Evolutionary conservation across 2,797 vertebrate genomes (phyloP).

Genomic region (Thripadectes ignobilis): DNA sequence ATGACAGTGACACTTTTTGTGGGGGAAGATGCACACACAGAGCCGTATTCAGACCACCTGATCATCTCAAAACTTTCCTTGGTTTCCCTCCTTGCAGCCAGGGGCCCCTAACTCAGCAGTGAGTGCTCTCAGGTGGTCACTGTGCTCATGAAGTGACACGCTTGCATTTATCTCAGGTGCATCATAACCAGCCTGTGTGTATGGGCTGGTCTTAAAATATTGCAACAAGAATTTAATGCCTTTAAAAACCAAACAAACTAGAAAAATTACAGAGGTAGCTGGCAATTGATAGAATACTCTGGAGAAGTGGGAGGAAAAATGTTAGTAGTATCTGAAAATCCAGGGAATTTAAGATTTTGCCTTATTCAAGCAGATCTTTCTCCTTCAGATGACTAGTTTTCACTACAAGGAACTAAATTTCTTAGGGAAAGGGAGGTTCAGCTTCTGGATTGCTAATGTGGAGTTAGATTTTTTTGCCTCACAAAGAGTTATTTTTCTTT

Average conservation of each 20-base stretch:
- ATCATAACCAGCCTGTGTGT: not conserved
- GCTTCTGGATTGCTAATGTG: not conserved
- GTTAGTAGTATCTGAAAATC: not conserved
- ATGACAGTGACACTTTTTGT: not conserved
- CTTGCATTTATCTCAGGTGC: not conserved
- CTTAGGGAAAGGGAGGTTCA: not conserved
- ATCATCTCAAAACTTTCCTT: not conserved
- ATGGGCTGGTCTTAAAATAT: not conserved
- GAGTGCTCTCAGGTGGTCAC: not conserved
- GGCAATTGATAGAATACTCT: not conserved
- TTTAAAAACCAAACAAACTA: not conserved
- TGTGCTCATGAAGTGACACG: not conserved
- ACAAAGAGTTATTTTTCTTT: not conserved
- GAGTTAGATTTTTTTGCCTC: not conserved
- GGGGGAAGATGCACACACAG: not conserved
- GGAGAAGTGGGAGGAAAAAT: not conserved
- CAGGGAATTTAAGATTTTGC: not conserved
- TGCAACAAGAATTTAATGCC: not conserved
- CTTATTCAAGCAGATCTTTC: not conserved
- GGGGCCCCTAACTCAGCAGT: not conserved
- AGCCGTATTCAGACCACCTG: not conserved
- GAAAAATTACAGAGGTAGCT: not conserved
- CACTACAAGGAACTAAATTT: not conserved
- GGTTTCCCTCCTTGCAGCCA: not conserved
- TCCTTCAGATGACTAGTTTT: not conserved